Conservation (phyloP, 1,140 invertebrate genomes). For the Aphaenogaster floridana region DNA sequence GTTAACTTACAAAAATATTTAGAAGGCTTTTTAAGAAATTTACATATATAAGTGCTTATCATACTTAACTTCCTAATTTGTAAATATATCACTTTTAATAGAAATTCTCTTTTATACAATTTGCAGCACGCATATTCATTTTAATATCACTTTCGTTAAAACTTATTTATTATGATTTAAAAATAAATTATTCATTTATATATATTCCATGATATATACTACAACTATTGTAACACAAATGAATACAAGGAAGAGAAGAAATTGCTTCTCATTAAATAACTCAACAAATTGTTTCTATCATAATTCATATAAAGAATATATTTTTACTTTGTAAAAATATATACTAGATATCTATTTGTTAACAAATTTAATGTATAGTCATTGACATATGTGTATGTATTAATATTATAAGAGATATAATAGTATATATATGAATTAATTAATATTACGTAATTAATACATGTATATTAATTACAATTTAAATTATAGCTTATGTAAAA, state of each 20-base stretch:
- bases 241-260: neutral
- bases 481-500: conserved; percentile 22
- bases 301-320: conserved; percentile 30
- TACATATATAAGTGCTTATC: neutral
- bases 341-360: conserved; percentile 23
- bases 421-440: neutral
- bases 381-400: conserved; percentile 28
- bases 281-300: conserved; percentile 31
- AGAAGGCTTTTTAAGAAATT: conserved; percentile 17
- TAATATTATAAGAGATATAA: conserved; percentile 17
- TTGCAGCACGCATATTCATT: neutral
- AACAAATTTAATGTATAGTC: conserved; percentile 18
- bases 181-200: neutral
- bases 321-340: conserved; percentile 13
- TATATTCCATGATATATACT: neutral
- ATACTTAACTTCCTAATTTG: conserved; percentile 5
- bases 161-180: conserved; percentile 18
- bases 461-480: conserved; percentile 36
- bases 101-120: conserved; percentile 8
- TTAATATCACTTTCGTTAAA: neutral
- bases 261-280: neutral
- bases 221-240: conserved; percentile 9
- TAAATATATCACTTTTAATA: conserved; percentile 23
- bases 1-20: conserved; percentile 23
- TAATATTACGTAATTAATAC: neutral